Evolutionary conservation across 1,140 invertebrate species (phyloP).

Genomic region (Drosophila sechellia): DNA sequence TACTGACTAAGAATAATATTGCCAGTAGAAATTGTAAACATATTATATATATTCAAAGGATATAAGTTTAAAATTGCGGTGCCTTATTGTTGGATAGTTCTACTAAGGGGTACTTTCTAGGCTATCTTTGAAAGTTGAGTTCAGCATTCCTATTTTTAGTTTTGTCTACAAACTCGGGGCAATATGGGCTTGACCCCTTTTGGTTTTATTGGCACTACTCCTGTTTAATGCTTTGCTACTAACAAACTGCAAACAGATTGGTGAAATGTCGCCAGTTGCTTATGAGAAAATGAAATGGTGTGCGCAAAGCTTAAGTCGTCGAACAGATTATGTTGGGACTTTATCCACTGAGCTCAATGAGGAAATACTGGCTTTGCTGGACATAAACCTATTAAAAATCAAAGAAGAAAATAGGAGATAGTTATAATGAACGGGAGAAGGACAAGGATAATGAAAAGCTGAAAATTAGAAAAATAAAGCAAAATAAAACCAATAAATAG

Average conservation of each 20-base stretch:
- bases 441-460: constrained; percentile 4
- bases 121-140: not conserved
- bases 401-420: not conserved
- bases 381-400: constrained; percentile 48
- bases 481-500: too few species aligned
- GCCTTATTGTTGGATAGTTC: not conserved
- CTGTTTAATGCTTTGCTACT: constrained; percentile 52
- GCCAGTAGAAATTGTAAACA: too few species aligned
- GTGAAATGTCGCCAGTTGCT: constrained; percentile 16
- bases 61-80: too few species aligned
- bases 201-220: constrained; percentile 33
- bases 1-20: too few species aligned
- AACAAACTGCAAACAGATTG: constrained; percentile 20
- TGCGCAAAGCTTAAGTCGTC: constrained; percentile 22
- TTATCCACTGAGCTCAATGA: too few species aligned
- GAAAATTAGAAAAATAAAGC: not conserved
- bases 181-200: constrained; percentile 29
- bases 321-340: not conserved
- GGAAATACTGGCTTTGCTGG: constrained; percentile 19
- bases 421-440: not conserved
- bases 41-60: too few species aligned
- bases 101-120: not conserved
- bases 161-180: constrained; percentile 20
- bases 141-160: not conserved
- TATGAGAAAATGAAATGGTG: constrained; percentile 41